Evolutionary conservation across 2,113 vertebrate genomes (phyloP).

Genomic region (Leptosomus discolor): DNA sequence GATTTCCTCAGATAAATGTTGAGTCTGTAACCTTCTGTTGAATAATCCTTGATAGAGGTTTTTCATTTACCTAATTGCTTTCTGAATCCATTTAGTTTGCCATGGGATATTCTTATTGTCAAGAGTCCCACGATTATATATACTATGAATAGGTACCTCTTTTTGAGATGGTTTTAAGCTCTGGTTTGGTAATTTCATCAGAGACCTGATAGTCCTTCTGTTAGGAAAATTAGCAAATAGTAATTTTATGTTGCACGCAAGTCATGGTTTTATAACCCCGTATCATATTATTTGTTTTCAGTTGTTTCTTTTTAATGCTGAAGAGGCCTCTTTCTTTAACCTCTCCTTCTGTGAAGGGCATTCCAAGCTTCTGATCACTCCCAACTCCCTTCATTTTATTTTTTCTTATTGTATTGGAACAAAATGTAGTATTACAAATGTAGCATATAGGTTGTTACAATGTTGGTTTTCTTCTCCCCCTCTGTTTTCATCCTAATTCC

Average conservation of each 20-base stretch:
- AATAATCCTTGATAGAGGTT: not conserved
- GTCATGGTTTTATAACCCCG: not conserved
- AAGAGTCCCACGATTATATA: not conserved
- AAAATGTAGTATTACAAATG: not conserved
- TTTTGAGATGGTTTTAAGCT: not conserved
- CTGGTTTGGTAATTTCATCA: not conserved
- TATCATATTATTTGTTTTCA: not conserved
- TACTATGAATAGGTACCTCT: not conserved
- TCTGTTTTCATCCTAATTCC: not conserved
- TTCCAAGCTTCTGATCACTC: not conserved
- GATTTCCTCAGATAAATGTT: not conserved
- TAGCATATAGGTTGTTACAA: not conserved
- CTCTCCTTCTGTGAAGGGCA: not conserved
- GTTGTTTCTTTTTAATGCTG: not conserved
- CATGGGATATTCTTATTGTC: not conserved
- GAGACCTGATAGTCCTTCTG: not conserved
- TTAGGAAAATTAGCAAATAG: not conserved
- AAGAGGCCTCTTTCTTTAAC: not conserved
- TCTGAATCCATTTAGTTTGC: not conserved
- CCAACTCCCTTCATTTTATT: not conserved
- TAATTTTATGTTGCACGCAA: not conserved
- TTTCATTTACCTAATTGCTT: constrained; percentile 30
- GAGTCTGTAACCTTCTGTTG: not conserved
- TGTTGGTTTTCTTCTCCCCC: not conserved
- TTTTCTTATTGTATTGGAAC: not conserved